Evolutionary conservation across 2,113 vertebrate genomes (phyloP).

Genomic region (Centropus unirufus): DNA sequence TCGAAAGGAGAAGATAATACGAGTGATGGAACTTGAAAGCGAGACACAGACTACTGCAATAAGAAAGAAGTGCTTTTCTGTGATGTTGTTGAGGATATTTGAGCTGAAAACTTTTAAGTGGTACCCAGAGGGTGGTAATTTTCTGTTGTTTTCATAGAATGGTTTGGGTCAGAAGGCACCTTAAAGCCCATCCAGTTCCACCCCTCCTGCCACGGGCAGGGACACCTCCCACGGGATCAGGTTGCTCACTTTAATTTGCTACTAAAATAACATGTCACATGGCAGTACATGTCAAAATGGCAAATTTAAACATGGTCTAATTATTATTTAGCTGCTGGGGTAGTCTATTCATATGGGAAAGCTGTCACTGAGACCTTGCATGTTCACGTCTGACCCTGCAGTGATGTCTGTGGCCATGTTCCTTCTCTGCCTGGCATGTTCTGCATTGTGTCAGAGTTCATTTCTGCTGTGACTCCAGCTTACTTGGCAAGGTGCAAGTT

Average conservation of each 20-base stretch:
- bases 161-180: too few relatives aligned
- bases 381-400: neutral
- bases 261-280: neutral
- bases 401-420: neutral
- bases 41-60: neutral
- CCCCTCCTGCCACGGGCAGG: too few relatives aligned
- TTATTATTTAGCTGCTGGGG: neutral
- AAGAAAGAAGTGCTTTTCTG: neutral
- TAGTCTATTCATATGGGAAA: neutral
- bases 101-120: neutral
- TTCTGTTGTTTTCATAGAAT: neutral
- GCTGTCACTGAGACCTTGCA: too few relatives aligned
- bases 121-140: neutral
- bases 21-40: neutral
- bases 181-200: too few relatives aligned
- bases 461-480: neutral
- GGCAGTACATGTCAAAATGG: neutral
- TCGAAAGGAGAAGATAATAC: neutral
- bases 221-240: too few relatives aligned
- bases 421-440: neutral
- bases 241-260: neutral
- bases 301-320: neutral
- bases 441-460: neutral
- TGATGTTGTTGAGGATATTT: neutral
- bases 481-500: neutral